Evolutionary conservation across 2,797 vertebrate genomes (phyloP).

Genomic region (Macrochelys suwanniensis): DNA sequence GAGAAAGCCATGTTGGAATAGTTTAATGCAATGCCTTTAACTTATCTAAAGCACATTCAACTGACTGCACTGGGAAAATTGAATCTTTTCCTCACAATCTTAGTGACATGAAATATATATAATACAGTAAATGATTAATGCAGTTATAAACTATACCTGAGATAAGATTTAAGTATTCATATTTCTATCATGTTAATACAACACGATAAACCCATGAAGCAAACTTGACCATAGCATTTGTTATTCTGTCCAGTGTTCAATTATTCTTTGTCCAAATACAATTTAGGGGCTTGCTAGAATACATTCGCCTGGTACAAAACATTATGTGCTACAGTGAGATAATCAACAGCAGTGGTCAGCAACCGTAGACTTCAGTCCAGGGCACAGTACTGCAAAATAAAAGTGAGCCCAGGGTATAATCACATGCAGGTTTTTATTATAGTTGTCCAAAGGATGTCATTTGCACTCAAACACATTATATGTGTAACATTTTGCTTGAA

Average conservation of each 20-base stretch:
- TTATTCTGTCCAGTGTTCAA: slow-evolving; percentile 86
- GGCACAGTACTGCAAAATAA: slow-evolving; percentile 38
- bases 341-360: slow-evolving; percentile 79
- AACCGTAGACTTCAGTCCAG: slow-evolving; percentile 29
- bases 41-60: slow-evolving; percentile 85
- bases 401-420: not conserved
- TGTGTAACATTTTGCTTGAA: slow-evolving; percentile 1
- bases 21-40: slow-evolving; percentile 83
- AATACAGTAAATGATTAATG: slow-evolving; percentile 96
- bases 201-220: slow-evolving; percentile 91
- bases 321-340: slow-evolving; percentile 82
- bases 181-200: slow-evolving; percentile 97
- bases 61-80: slow-evolving; percentile 87
- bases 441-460: not conserved
- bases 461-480: not conserved
- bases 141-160: slow-evolving; percentile 94
- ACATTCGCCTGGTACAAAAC: slow-evolving; percentile 73
- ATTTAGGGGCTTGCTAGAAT: slow-evolving; percentile 81
- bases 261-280: slow-evolving; percentile 89
- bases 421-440: not conserved
- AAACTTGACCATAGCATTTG: slow-evolving; percentile 86
- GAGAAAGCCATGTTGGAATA: slow-evolving; percentile 76
- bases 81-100: slow-evolving; percentile 88
- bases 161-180: slow-evolving; percentile 98
- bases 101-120: slow-evolving; percentile 95